Evolutionary conservation across 2,888 invertebrate genomes (phyloP).

Genomic region (Himalopsyche anomala): DNA sequence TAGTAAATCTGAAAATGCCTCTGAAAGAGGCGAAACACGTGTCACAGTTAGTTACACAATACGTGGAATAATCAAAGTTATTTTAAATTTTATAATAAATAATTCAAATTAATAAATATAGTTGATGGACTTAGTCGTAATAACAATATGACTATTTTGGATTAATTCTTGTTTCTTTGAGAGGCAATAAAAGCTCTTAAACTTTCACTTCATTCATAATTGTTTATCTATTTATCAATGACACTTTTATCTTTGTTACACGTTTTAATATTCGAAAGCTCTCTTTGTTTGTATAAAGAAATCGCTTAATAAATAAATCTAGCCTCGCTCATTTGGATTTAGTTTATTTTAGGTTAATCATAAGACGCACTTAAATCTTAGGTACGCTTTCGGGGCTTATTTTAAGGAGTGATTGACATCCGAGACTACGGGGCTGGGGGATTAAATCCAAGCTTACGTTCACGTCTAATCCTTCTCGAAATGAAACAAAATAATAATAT

Average conservation of each 20-base stretch:
- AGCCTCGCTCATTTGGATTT: slow-evolving; percentile 20
- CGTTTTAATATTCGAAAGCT: no score
- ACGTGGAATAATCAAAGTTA: neutral
- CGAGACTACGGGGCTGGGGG: slow-evolving; percentile 37
- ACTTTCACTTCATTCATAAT: no score
- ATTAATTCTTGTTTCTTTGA: no score
- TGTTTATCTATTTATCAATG: no score
- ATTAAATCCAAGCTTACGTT: slow-evolving; percentile 44
- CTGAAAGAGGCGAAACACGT: no score
- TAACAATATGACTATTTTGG: no score
- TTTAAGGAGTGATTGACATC: slow-evolving; percentile 48
- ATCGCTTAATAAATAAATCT: slow-evolving; percentile 9
- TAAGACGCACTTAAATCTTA: slow-evolving; percentile 43
- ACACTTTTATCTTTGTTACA: no score
- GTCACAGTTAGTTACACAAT: neutral
- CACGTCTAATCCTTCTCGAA: slow-evolving; percentile 39
- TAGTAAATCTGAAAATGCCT: no score
- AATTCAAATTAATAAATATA: no score
- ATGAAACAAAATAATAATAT: slow-evolving; percentile 5
- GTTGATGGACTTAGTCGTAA: no score
- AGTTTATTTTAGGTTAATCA: slow-evolving; percentile 38
- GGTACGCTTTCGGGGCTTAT: slow-evolving; percentile 42
- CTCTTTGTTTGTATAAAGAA: neutral
- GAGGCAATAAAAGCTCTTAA: no score
- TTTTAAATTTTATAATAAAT: no score